Evolutionary conservation across 2,113 vertebrate species (phyloP).

Genomic region (Burhinus bistriatus): DNA sequence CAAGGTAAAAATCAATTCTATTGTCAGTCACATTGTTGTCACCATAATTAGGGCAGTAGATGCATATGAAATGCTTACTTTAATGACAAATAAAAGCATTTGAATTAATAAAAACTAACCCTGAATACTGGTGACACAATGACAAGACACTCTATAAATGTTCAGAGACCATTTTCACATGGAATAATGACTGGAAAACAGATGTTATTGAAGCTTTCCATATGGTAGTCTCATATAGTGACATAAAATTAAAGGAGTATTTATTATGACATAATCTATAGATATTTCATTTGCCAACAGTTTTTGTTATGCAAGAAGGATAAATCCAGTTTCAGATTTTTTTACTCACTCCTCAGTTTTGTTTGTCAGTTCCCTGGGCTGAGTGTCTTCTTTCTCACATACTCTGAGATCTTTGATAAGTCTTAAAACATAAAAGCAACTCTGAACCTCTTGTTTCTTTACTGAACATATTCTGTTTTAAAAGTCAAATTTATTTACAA

Average conservation of each 20-base stretch:
- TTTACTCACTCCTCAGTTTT: background rate
- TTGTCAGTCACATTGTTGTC: background rate
- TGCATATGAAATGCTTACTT: background rate
- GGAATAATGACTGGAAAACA: background rate
- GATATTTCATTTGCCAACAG: background rate
- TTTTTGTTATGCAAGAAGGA: background rate
- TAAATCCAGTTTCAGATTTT: background rate
- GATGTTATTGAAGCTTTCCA: background rate
- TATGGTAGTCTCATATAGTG: background rate
- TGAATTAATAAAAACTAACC: background rate
- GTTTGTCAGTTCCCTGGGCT: background rate
- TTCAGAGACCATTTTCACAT: background rate
- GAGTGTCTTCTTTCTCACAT: background rate
- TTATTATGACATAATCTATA: background rate
- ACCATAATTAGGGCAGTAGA: background rate
- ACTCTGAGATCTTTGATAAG: background rate
- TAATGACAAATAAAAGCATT: background rate
- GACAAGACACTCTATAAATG: background rate
- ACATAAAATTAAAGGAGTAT: background rate
- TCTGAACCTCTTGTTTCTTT: background rate
- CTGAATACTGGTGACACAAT: background rate
- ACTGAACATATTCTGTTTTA: background rate
- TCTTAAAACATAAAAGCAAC: background rate
- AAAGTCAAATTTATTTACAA: background rate
- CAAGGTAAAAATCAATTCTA: background rate